These are phyloP conservation scores for Callopanchax toddi DNA, from an alignment of 2,113 vertebrate species.

Conservation along the genomic window DNA sequence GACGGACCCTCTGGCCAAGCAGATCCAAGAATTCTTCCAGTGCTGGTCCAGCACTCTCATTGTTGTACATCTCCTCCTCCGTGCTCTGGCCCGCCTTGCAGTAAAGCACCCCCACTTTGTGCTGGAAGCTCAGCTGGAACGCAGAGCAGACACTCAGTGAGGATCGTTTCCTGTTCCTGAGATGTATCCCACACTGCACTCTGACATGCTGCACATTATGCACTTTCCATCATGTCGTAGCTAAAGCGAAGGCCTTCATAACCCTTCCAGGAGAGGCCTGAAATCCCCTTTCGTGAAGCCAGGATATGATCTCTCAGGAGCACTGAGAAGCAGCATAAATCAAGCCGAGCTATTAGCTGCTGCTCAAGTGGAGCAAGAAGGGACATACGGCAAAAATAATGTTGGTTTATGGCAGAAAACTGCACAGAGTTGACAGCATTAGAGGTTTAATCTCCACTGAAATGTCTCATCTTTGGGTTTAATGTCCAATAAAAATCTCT, in stretches of 20 bases:
- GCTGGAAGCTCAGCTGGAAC: constrained; percentile 98
- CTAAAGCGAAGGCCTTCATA: constrained; percentile 53
- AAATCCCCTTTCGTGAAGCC: constrained; percentile 53
- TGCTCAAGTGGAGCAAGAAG: constrained; percentile 48
- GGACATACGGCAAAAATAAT: constrained; percentile 24
- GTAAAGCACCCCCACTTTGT: constrained; percentile 97
- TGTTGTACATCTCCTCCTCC: constrained; percentile 99
- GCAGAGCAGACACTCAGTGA: constrained; percentile 30
- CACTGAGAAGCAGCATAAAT: constrained; percentile 54
- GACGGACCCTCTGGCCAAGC: constrained; percentile 93
- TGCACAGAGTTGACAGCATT: constrained; percentile 24
- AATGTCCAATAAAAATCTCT: neutral
- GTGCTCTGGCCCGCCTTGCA: constrained; percentile 96
- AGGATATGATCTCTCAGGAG: constrained; percentile 48
- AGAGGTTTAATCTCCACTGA: constrained; percentile 28
- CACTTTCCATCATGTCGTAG: constrained; percentile 64
- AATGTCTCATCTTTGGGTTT: constrained; percentile 4
- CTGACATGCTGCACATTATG: constrained; percentile 38
- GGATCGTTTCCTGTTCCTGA: constrained; percentile 44
- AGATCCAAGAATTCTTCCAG: constrained; percentile 97
- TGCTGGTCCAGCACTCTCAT: constrained; percentile 90
- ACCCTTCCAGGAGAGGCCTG: constrained; percentile 29
- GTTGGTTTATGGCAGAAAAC: constrained; percentile 31
- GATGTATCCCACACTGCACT: constrained; percentile 26
- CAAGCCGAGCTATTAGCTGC: constrained; percentile 57